These are phyloP conservation scores for Chloroceryle inda DNA, from an alignment of 2,797 vertebrate genomes.

Conservation along the genomic window DNA sequence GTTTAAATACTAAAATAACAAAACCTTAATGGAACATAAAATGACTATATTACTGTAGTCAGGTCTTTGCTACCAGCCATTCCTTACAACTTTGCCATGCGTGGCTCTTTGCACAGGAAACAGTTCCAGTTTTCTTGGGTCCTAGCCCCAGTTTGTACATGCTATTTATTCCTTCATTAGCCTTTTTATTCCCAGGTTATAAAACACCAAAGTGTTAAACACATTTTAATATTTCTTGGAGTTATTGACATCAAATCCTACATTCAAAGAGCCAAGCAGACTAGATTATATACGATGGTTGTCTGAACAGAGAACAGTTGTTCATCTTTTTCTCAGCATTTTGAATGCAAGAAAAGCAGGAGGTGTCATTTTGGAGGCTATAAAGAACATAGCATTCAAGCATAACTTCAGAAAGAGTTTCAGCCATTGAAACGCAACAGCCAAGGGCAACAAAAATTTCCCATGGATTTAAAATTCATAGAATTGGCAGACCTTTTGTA, in stretches of 20 bases:
- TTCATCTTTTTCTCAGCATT: slow-evolving; percentile 10
- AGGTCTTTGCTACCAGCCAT: neutral
- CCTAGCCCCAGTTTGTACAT: neutral
- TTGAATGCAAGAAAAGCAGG: slow-evolving; percentile 51
- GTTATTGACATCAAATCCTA: slow-evolving; percentile 48
- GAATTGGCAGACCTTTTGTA: slow-evolving; percentile 71
- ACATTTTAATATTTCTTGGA: slow-evolving; percentile 31
- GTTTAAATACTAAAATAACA: slow-evolving; percentile 21
- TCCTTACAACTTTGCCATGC: neutral
- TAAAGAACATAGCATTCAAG: slow-evolving; percentile 53
- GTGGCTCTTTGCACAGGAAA: slow-evolving; percentile 25
- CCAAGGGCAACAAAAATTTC: slow-evolving; percentile 68
- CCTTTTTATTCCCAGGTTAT: slow-evolving; percentile 11
- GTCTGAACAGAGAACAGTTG: slow-evolving; percentile 16
- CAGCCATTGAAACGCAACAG: slow-evolving; percentile 61
- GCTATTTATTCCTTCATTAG: neutral
- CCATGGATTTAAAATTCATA: slow-evolving; percentile 75
- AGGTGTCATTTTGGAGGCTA: slow-evolving; percentile 54
- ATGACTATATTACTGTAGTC: neutral
- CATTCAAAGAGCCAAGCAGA: neutral
- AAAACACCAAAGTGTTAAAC: slow-evolving; percentile 14
- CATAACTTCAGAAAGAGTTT: slow-evolving; percentile 71
- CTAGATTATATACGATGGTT: neutral
- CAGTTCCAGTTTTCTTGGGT: neutral
- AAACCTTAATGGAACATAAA: slow-evolving; percentile 11